Evolutionary conservation across 2,797 vertebrate species (phyloP).

Genomic region (Acanthornis magna): DNA sequence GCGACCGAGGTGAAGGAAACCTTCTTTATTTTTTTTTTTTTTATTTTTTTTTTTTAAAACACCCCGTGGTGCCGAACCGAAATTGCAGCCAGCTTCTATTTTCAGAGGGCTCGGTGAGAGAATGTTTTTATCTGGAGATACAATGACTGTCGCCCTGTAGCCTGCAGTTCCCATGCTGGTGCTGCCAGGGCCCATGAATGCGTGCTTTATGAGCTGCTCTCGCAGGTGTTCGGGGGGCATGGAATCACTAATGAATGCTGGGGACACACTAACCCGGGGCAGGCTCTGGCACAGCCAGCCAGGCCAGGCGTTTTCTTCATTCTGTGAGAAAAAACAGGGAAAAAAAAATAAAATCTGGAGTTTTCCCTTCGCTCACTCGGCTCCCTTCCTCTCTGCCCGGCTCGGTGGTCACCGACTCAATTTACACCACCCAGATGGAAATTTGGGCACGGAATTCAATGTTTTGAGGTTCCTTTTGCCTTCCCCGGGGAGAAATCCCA

Average conservation of each 20-base stretch:
- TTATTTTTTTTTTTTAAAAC: conserved; percentile 25
- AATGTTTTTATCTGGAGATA: conserved; percentile 82
- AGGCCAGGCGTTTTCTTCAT: conserved; percentile 39
- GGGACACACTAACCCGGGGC: conserved; percentile 65
- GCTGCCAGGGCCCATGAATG: conserved; percentile 82
- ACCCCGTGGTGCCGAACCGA: conserved; percentile 68
- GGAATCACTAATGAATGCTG: conserved; percentile 77
- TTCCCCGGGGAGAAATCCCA: background rate
- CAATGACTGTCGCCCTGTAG: conserved; percentile 76
- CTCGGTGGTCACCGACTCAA: background rate
- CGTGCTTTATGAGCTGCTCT: conserved; percentile 78
- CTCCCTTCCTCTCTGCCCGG: background rate
- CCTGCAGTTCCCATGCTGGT: conserved; percentile 80
- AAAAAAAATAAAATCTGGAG: background rate
- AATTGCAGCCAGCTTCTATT: conserved; percentile 74
- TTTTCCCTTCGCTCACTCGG: background rate
- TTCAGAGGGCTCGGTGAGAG: conserved; percentile 75
- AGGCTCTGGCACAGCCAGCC: conserved; percentile 71
- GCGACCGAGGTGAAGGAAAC: conserved; percentile 69
- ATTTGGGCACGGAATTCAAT: background rate
- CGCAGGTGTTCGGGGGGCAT: conserved; percentile 80
- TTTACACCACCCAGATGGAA: background rate
- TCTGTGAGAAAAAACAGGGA: conserved; percentile 56
- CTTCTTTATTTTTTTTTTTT: conserved; percentile 48
- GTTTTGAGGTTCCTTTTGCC: background rate